Conservation (phyloP, 2,797 vertebrate species). For the Ispidina picta region DNA sequence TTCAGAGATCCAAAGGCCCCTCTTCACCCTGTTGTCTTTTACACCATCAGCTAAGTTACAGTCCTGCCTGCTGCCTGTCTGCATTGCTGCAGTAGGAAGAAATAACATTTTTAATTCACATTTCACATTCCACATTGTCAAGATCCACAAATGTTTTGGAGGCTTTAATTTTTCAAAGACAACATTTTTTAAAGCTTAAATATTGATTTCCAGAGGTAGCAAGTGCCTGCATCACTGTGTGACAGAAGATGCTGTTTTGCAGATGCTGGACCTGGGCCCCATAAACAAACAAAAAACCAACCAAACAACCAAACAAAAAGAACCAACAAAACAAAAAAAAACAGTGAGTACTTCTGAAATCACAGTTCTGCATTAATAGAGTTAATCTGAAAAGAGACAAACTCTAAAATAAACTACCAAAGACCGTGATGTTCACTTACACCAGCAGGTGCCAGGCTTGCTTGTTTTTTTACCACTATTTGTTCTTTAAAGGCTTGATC, state of each 20-base stretch:
- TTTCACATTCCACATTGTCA: background rate
- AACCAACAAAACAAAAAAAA: background rate
- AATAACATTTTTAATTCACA: background rate
- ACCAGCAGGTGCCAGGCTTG: conserved; percentile 61
- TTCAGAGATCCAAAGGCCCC: background rate
- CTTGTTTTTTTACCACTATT: background rate
- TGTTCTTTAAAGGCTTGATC: background rate
- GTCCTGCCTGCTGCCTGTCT: background rate
- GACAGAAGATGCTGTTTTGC: background rate
- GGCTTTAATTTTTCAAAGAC: background rate
- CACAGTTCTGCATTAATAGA: background rate
- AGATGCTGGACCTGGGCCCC: background rate
- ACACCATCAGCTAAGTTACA: background rate
- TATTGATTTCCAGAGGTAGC: background rate
- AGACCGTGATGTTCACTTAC: background rate
- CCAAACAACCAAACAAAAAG: no score
- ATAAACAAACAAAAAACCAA: no score
- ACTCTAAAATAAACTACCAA: background rate
- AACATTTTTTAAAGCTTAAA: background rate
- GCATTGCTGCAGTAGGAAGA: background rate
- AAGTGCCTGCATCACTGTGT: background rate
- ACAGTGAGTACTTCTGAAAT: background rate
- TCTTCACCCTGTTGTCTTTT: background rate
- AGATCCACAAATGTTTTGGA: background rate
- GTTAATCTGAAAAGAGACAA: background rate